Evolutionary conservation across 2,797 vertebrate genomes (phyloP).

Genomic region (Cryptoblepharus egeriae): DNA sequence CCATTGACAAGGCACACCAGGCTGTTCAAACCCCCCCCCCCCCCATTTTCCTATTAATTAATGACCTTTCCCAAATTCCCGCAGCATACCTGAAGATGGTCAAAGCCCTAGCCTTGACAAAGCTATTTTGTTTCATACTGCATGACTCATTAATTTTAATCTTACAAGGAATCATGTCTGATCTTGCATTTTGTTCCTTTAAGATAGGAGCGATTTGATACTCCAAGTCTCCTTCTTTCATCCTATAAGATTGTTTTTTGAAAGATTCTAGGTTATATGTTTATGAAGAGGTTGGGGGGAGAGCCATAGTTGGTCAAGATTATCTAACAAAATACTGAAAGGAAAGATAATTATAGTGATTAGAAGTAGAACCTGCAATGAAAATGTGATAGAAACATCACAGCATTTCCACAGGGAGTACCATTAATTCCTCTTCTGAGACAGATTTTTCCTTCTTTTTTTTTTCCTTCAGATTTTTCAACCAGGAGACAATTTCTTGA

Average conservation of each 20-base stretch:
- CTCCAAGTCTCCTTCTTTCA: neutral
- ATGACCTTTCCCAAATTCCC: too few species aligned
- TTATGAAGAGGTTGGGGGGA: too few species aligned
- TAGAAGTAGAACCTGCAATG: neutral
- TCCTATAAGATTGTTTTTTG: neutral
- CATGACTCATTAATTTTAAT: slow-evolving; percentile 9
- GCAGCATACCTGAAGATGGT: too few species aligned
- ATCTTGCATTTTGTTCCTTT: slow-evolving; percentile 18
- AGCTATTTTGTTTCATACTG: neutral
- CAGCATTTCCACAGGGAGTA: neutral
- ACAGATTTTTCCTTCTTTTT: neutral
- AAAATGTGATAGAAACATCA: neutral
- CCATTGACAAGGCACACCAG: too few species aligned
- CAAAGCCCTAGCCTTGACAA: neutral
- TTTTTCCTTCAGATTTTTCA: too few species aligned
- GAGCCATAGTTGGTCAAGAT: slow-evolving; percentile 15
- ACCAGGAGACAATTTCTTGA: neutral
- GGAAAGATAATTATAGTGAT: neutral
- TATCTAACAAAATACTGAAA: neutral
- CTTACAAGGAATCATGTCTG: slow-evolving; percentile 10
- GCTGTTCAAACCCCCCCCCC: too few species aligned
- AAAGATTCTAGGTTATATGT: too few species aligned
- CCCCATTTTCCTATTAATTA: too few species aligned
- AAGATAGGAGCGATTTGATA: slow-evolving; percentile 8
- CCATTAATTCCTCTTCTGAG: neutral